Base-by-base conservation (phyloP, 2,113 vertebrate genomes). In the Pterocles orientalis region DNA sequence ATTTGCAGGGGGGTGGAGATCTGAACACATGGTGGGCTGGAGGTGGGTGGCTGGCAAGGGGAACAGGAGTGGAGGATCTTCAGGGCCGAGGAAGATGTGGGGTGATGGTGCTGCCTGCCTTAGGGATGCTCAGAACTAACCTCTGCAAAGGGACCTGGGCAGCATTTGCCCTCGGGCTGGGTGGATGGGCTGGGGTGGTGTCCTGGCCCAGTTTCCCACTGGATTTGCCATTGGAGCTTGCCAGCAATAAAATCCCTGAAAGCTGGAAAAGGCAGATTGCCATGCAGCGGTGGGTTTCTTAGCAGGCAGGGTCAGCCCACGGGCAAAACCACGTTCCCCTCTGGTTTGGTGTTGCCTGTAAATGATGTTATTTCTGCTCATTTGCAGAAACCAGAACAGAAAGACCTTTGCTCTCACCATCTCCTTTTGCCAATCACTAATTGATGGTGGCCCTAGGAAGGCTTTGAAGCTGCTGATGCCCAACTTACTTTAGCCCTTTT, bases 111-210 rank as follows among this genome's bases (percentile, higher is more conserved):
- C 51, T 53, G 81, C 53, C 36, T 85, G 58, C 45, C 11, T 47
- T 26, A 54, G 26, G 66, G 66, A 45, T 70, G n/a, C 70, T 57
- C 31, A 51, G 13, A 64, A 26, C 14, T 28, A 15, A 36, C 26
- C 34, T 43, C 66, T 71, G 51, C 18, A 34, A n/a, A n/a, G 34
- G 31, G 16, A 36, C 21, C 18, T 7, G 39, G 15, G 36, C 17
- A 60, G 45, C 29, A 28, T 9, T 66, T 39, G 50, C 29, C 68
- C 47, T 28, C 1, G 8, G 82, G 34, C 28, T 53, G 33, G 23
- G 36, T 1, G 4, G 26, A 18, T 51, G 64, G 45, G 28, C 28
- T 34, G 24, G 21, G 5, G 18, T 1, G 0, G 10, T 54, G 29
- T 41, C 51, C 33, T 5, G 2, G 33, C 50, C n/a, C 17, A 4